Evolutionary conservation across 2,888 invertebrate genomes (phyloP).

Genomic region (Timema podura): DNA sequence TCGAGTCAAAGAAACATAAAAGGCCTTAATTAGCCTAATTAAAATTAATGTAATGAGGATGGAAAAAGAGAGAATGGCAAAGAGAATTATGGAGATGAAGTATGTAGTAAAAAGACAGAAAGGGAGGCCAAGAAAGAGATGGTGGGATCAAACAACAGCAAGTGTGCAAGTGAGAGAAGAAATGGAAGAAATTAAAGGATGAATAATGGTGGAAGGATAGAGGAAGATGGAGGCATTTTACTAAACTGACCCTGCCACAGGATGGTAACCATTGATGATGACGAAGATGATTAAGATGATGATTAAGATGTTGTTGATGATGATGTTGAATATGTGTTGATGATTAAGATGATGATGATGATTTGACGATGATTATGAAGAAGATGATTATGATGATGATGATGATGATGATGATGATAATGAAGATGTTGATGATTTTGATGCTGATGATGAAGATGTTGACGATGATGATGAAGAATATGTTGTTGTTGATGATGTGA

Average conservation of each 20-base stretch:
- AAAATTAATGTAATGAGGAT: neutral
- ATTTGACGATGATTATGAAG: neutral
- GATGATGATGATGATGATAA: neutral
- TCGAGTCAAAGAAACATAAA: too few relatives aligned
- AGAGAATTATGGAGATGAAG: too few relatives aligned
- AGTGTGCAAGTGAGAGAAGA: too few relatives aligned
- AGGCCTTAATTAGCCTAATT: too few relatives aligned
- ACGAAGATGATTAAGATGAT: neutral
- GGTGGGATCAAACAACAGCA: too few relatives aligned
- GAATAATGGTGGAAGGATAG: too few relatives aligned
- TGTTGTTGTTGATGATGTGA: neutral
- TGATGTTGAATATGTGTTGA: neutral
- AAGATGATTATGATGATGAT: neutral
- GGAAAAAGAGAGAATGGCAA: neutral
- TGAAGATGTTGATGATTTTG: neutral
- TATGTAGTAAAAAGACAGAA: too few relatives aligned
- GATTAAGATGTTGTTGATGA: neutral
- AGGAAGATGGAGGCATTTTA: too few relatives aligned
- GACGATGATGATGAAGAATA: neutral
- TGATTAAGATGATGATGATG: constrained; percentile 4
- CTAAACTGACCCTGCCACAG: neutral
- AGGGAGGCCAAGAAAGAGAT: too few relatives aligned
- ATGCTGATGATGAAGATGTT: neutral
- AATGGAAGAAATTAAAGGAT: too few relatives aligned
- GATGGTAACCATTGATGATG: neutral